Conservation (phyloP, 2,888 invertebrate genomes). For the Malacosoma neustria region DNA sequence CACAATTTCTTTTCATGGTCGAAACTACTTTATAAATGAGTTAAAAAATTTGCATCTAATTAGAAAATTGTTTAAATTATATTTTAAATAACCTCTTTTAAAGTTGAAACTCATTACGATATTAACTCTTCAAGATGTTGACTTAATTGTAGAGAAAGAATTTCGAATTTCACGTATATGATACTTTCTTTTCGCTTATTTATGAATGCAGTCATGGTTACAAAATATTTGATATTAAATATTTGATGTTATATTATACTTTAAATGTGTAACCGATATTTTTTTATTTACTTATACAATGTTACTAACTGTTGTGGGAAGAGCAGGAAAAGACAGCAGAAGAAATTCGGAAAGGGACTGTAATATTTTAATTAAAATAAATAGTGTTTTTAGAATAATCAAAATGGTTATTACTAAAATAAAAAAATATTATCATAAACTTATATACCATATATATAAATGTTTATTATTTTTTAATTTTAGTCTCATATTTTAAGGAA, state of each 20-base stretch:
- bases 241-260: too few species aligned
- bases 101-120: neutral
- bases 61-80: neutral
- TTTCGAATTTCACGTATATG: neutral
- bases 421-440: too few species aligned
- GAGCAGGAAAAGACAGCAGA: too few species aligned
- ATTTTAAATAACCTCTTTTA: neutral
- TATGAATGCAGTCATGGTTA: too few species aligned
- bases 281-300: too few species aligned
- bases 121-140: neutral
- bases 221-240: too few species aligned
- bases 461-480: too few species aligned
- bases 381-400: neutral
- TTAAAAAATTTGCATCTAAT: neutral
- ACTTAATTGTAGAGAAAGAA: neutral
- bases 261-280: too few species aligned
- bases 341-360: too few species aligned
- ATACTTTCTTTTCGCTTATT: neutral
- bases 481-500: conserved; percentile 14
- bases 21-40: neutral
- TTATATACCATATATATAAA: too few species aligned
- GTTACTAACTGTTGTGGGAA: too few species aligned
- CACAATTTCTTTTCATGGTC: neutral
- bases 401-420: neutral
- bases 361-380: neutral